Evolutionary conservation across 2,797 vertebrate species (phyloP).

Genomic region (Cichlasoma orientale): DNA sequence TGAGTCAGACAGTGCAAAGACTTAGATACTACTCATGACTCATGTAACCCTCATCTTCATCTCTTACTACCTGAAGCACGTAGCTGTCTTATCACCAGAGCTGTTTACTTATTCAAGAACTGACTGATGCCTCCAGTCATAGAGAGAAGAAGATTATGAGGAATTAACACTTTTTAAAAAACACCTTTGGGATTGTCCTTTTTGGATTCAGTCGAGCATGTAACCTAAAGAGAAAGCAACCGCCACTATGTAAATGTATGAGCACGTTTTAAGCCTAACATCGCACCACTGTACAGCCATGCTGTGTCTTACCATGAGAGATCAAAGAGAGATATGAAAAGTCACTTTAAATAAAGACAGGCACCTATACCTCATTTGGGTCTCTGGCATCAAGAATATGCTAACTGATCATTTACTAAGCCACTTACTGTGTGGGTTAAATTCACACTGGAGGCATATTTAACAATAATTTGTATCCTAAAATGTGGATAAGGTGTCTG

Average conservation of each 20-base stretch:
- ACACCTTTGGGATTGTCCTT: constrained; percentile 16
- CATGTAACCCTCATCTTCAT: constrained; percentile 26
- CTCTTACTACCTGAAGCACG: constrained; percentile 31
- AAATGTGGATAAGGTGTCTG: not conserved
- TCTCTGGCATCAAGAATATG: not conserved
- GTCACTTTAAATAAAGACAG: not conserved
- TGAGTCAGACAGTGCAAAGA: not conserved
- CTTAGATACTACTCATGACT: constrained; percentile 16
- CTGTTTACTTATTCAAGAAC: constrained; percentile 42
- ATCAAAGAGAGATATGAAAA: not conserved
- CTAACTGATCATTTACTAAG: not conserved
- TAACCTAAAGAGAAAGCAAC: not conserved
- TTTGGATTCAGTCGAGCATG: constrained; percentile 13
- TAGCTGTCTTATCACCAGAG: constrained; percentile 25
- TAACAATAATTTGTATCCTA: not conserved
- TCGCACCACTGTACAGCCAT: not conserved
- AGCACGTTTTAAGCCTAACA: not conserved
- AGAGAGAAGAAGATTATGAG: constrained; percentile 38
- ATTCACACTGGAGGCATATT: not conserved
- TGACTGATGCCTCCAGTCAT: constrained; percentile 34
- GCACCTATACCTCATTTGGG: not conserved
- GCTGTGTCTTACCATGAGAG: not conserved
- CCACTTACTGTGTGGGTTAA: not conserved
- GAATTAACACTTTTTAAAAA: constrained; percentile 33
- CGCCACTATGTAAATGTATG: not conserved